Evolutionary conservation across 2,888 invertebrate genomes (phyloP).

Genomic region (Nycteola revayana): DNA sequence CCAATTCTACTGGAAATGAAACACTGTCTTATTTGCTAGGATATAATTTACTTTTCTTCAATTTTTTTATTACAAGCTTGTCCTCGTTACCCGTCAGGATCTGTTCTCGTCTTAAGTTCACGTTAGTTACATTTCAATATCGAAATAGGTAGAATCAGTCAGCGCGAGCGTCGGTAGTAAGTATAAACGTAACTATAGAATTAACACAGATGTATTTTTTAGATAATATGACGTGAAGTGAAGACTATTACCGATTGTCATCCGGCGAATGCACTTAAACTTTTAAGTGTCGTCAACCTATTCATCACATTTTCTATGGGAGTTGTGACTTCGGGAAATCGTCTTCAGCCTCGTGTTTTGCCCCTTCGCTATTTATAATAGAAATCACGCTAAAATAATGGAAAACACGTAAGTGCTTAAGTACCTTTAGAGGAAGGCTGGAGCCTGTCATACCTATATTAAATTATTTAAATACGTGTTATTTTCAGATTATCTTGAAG

Average conservation of each 20-base stretch:
- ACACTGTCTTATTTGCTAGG: conserved; percentile 6
- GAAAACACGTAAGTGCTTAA: conserved; percentile 9
- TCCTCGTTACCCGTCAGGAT: conserved; percentile 8
- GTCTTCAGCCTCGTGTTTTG: conserved; percentile 9
- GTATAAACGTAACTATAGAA: conserved; percentile 8
- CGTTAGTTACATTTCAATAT: conserved; percentile 10
- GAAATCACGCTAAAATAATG: conserved; percentile 8
- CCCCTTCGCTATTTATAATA: conserved; percentile 10
- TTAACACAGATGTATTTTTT: conserved; percentile 5
- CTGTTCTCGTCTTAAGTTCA: conserved; percentile 8
- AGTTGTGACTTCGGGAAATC: conserved; percentile 9
- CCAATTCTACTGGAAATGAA: conserved; percentile 12
- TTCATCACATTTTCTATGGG: conserved; percentile 9
- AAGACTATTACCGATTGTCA: conserved; percentile 8
- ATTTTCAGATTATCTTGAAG: conserved; percentile 10
- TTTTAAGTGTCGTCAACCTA: conserved; percentile 10
- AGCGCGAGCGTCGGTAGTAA: conserved; percentile 10
- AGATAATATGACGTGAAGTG: conserved; percentile 8
- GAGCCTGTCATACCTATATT: conserved; percentile 9
- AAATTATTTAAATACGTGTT: conserved; percentile 10
- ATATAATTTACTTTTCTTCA: conserved; percentile 8
- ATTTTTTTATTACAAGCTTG: conserved; percentile 8
- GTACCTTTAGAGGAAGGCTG: conserved; percentile 9
- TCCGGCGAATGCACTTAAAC: conserved; percentile 5
- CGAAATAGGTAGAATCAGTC: conserved; percentile 10